phyloP scores from a whole-genome alignment of 2,797 vertebrate genomes.

The Acropternis orthonyx region DNA sequence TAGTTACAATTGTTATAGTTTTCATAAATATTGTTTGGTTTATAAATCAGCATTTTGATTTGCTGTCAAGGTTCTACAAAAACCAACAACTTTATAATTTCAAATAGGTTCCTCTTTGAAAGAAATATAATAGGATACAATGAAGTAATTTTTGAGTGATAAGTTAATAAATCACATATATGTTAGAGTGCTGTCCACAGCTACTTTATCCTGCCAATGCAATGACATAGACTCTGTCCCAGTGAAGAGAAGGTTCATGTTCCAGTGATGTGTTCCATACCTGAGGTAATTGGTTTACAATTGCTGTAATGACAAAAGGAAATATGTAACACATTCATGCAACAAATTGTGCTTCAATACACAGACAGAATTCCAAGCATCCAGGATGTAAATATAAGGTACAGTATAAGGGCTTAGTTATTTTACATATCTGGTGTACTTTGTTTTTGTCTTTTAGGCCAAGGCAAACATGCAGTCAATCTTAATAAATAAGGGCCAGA shows the following conservation, averaged over 20 bases:
- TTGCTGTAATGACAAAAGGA: background rate
- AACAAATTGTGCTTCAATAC: background rate
- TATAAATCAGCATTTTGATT: background rate
- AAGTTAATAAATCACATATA: background rate
- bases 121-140: background rate
- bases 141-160: background rate
- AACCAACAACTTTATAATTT: background rate
- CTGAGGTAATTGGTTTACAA: accelerated
- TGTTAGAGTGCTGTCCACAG: background rate
- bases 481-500: background rate
- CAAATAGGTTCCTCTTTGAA: background rate
- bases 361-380: background rate
- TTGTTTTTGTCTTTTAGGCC: background rate
- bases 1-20: background rate
- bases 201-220: background rate
- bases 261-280: background rate
- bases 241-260: background rate
- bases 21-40: background rate
- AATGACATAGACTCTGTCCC: background rate
- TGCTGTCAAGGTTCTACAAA: background rate
- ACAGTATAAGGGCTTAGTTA: accelerated
- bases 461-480: background rate
- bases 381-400: background rate
- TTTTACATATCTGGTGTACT: background rate
- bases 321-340: background rate